Conservation (phyloP, 1,140 invertebrate species). For the Sminthurinus signatus region DNA sequence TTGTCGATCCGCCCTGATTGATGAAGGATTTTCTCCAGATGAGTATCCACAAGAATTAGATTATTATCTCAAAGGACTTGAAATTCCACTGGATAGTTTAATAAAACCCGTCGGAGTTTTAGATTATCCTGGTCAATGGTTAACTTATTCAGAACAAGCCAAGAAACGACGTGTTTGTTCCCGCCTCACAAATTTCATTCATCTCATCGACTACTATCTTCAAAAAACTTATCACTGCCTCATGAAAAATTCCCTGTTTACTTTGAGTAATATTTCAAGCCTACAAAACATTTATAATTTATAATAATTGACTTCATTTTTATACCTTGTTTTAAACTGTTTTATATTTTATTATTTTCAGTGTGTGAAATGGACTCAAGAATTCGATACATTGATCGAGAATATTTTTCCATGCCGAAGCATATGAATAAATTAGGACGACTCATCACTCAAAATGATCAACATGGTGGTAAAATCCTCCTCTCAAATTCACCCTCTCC, state of each 20-base stretch:
- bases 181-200: conserved; percentile 63
- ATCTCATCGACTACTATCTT: conserved; percentile 64
- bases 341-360: too few relatives aligned
- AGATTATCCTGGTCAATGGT: conserved; percentile 46
- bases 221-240: conserved; percentile 61
- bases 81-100: conserved; percentile 31
- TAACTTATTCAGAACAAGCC: conserved; percentile 75
- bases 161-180: conserved; percentile 69
- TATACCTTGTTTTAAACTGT: too few relatives aligned
- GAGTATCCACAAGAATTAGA: conserved; percentile 48
- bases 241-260: conserved; percentile 58
- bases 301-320: too few relatives aligned
- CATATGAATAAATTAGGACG: conserved; percentile 9
- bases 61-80: conserved; percentile 45
- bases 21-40: conserved; percentile 63
- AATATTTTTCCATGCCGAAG: conserved; percentile 42
- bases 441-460: not conserved
- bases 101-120: not conserved
- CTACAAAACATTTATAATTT: too few relatives aligned
- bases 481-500: conserved; percentile 47
- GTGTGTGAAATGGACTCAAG: conserved; percentile 56
- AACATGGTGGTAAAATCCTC: conserved; percentile 20
- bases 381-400: conserved; percentile 53
- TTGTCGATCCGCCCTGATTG: conserved; percentile 63
- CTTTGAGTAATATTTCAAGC: too few relatives aligned